Conservation (phyloP, 2,888 invertebrate species). For the Girardia tigrina region DNA sequence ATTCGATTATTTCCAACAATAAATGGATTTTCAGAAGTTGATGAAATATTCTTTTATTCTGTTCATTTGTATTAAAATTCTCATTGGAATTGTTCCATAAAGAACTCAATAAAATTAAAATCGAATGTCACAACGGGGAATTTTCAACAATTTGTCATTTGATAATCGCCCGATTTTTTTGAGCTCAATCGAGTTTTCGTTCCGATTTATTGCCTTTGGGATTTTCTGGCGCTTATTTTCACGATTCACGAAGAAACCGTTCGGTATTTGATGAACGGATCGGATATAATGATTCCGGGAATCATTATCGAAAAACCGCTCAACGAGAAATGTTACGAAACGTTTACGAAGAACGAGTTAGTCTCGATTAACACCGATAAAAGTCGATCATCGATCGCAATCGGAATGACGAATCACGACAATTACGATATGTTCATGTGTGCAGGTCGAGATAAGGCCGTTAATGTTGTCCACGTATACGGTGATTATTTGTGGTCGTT, state of each 20-base stretch:
- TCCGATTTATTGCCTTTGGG: not conserved
- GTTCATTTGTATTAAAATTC: no score
- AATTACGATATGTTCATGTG: conserved; percentile 32
- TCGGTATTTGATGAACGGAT: not conserved
- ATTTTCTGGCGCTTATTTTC: not conserved
- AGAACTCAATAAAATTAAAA: not conserved
- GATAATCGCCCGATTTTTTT: no score
- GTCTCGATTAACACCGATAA: conserved; percentile 10
- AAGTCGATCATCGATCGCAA: conserved; percentile 24
- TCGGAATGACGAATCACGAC: conserved; percentile 2
- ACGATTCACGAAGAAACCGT: conserved; percentile 10
- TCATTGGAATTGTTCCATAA: no score
- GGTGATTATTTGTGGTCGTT: conserved; percentile 28
- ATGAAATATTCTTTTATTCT: no score
- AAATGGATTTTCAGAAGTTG: no score
- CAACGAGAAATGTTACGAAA: not conserved
- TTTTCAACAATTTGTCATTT: not conserved
- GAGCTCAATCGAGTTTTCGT: not conserved
- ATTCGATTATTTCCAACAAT: no score
- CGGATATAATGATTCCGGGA: conserved; percentile 33
- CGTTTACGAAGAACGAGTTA: conserved; percentile 1
- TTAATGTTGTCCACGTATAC: conserved; percentile 24
- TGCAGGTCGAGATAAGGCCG: conserved; percentile 27
- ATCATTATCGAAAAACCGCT: not conserved
- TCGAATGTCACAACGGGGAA: not conserved